Percentiles rank a stretch among this genome's conserved stretches.
Evolutionary conservation across 2,113 vertebrate genomes (phyloP).

Genomic region (Pteruthius melanotis): DNA sequence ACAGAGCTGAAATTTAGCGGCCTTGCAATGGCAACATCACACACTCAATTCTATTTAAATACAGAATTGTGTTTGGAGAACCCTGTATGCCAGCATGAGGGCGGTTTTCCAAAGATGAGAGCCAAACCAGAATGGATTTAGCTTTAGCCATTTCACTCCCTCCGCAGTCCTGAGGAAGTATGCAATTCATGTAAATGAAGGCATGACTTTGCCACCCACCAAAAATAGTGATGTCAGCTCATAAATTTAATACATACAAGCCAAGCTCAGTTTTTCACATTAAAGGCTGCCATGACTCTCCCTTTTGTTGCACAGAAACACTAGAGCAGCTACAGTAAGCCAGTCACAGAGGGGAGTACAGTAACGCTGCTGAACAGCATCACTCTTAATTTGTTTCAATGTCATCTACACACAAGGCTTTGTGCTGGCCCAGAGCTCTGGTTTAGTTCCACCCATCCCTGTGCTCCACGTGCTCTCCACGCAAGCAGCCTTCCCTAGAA

Average conservation of each 20-base stretch:
- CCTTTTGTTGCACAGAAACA: background rate
- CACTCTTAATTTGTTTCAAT: background rate
- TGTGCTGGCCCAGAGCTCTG: background rate
- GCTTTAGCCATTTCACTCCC: background rate
- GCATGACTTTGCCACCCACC: background rate
- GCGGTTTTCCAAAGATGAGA: background rate
- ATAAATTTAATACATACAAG: background rate
- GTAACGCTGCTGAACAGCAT: background rate
- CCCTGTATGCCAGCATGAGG: background rate
- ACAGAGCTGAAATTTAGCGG: background rate
- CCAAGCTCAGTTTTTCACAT: background rate
- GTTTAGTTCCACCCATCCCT: background rate
- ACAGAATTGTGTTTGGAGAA: background rate
- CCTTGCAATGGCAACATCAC: background rate
- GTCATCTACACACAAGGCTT: background rate
- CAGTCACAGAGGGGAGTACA: background rate
- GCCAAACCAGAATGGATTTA: background rate
- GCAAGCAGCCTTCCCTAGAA: background rate
- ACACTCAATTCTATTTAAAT: background rate
- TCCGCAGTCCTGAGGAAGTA: background rate
- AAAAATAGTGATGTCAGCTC: background rate
- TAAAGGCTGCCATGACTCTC: background rate
- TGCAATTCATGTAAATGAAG: background rate
- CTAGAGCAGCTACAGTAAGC: background rate
- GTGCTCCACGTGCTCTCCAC: background rate